Conservation (phyloP, 1,140 invertebrate species). For the Eumaeus atala region DNA sequence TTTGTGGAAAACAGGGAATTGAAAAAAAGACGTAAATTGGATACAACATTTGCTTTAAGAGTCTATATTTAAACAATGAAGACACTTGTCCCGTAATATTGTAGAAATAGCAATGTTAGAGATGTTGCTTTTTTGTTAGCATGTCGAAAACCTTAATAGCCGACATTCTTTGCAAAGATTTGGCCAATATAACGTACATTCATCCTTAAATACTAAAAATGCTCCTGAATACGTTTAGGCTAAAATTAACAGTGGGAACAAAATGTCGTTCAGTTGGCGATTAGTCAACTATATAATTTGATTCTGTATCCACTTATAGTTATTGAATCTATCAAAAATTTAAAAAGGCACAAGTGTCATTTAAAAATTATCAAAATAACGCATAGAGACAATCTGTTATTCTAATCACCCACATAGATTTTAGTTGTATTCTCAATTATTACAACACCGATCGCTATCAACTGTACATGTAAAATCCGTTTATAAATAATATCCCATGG, state of each 20-base stretch:
- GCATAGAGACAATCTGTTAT: not conserved
- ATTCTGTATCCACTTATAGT: not conserved
- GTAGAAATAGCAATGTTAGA: not conserved
- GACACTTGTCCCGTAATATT: not conserved
- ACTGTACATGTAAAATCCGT: too few relatives aligned
- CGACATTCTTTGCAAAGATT: too few relatives aligned
- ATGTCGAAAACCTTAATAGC: too few relatives aligned
- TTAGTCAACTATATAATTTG: not conserved
- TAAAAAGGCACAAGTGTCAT: conserved; percentile 11
- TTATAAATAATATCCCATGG: too few relatives aligned
- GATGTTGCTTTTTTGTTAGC: not conserved
- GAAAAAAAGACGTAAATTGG: not conserved
- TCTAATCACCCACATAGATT: too few relatives aligned
- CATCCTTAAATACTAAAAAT: conserved; percentile 5
- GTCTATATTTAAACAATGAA: not conserved
- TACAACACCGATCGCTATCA: too few relatives aligned
- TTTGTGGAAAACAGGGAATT: conserved; percentile 1
- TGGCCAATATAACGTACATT: not conserved
- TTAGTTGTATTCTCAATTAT: too few relatives aligned
- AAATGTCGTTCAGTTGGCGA: too few relatives aligned
- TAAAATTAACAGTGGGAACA: too few relatives aligned
- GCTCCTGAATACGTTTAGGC: not conserved
- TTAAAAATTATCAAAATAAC: conserved; percentile 7
- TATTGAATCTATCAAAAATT: conserved; percentile 3
- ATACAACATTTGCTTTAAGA: not conserved